Evolutionary conservation across 1,140 invertebrate species (phyloP).

Genomic region (Lepidostoma basale): DNA sequence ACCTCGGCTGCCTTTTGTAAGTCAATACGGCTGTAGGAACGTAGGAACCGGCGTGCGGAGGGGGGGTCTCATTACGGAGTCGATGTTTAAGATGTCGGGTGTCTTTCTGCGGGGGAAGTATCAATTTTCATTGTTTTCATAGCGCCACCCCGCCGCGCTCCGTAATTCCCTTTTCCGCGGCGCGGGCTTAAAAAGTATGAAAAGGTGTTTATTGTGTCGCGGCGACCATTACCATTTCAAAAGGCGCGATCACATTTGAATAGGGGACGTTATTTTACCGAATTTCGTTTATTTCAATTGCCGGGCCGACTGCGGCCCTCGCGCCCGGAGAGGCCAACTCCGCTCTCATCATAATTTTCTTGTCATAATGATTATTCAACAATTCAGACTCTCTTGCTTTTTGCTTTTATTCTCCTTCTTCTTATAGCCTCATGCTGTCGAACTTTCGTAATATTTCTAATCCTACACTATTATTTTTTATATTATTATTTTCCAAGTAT

Average conservation of each 20-base stretch:
- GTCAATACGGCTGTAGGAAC: constrained; percentile 44
- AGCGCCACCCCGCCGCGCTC: constrained; percentile 24
- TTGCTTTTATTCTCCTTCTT: no score
- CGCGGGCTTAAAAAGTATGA: constrained; percentile 45
- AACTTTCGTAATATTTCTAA: no score
- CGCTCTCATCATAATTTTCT: no score
- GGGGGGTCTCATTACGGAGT: constrained; percentile 32
- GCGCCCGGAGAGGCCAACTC: background rate
- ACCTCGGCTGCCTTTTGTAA: constrained; percentile 41
- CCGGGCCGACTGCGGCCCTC: background rate
- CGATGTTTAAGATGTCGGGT: constrained; percentile 29
- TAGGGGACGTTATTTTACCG: constrained; percentile 41
- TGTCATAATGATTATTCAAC: no score
- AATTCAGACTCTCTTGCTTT: background rate
- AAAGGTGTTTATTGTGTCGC: constrained; percentile 43
- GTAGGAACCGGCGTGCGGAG: background rate
- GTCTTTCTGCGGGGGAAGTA: constrained; percentile 36
- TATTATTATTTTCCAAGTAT: no score
- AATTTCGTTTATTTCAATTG: constrained; percentile 46
- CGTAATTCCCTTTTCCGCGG: constrained; percentile 42
- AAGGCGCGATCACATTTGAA: constrained; percentile 46
- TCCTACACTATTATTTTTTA: no score
- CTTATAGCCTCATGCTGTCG: no score
- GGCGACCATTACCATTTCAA: constrained; percentile 45
- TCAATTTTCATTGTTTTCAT: constrained; percentile 47